Conservation (phyloP, 1,140 invertebrate genomes). For the Apis laboriosa region DNA sequence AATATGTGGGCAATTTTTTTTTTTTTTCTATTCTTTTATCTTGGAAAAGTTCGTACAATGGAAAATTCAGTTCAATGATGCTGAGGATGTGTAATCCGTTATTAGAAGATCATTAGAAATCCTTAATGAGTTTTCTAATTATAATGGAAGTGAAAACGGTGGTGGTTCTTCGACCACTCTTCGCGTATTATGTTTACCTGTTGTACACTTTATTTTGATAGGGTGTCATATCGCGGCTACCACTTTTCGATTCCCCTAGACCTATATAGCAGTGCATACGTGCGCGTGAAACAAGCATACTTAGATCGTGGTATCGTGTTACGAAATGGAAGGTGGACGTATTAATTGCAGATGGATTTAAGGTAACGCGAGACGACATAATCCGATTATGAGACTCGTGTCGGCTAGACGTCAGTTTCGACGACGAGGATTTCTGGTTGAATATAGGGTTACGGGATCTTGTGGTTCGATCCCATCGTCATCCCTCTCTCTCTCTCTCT, state of each 20-base stretch:
- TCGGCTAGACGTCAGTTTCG: constrained; percentile 52
- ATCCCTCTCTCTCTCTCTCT: neutral
- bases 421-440: constrained; percentile 48
- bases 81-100: too few relatives aligned
- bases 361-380: constrained; percentile 69
- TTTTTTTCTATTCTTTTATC: too few relatives aligned
- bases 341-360: constrained; percentile 69
- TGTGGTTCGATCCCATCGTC: constrained; percentile 17
- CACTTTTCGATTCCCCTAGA: constrained; percentile 25
- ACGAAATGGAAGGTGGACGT: constrained; percentile 59
- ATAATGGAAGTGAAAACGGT: neutral
- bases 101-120: too few relatives aligned
- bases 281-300: constrained; percentile 52
- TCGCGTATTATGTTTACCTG: neutral
- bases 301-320: constrained; percentile 60
- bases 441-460: constrained; percentile 54
- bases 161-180: neutral
- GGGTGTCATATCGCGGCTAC: constrained; percentile 18
- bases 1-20: too few relatives aligned
- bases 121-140: neutral
- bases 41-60: too few relatives aligned
- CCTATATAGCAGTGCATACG: neutral
- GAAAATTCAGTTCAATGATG: too few relatives aligned
- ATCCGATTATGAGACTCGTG: constrained; percentile 68
- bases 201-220: constrained; percentile 21